Evolutionary conservation across 2,888 invertebrate genomes (phyloP), one percentile per base, ranked within the genome.

Genomic region (Panopea generosa): DNA sequence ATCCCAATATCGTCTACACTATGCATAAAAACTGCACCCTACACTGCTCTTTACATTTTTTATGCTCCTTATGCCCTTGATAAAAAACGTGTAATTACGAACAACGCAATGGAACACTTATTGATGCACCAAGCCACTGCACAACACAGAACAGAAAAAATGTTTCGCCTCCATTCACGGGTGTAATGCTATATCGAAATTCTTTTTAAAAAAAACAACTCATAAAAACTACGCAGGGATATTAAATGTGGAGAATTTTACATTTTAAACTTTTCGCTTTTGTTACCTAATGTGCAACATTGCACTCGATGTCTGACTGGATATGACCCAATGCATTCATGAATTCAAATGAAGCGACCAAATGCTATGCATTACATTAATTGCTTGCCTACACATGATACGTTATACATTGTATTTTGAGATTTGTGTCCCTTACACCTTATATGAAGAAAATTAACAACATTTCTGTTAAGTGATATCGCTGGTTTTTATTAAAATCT

Each of bases 251-350:
- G 14, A 24, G 14, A 16, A 52, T 52, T 52, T 4, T 52, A 26
- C 3, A 20, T 9, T 52, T 20, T 9, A 52, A 14, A 33, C 33
- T 33, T 33, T 11, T 52, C 24, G 22, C 22, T 22, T 38, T 62
- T 70, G 43, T 50, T 40, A 70, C 38, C 56, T 47, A 56, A 56
- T 22, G 50, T 63, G 69, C 69, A 69, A 11, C 56, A 18, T 22
- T 63, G 70, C 70, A 63, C 50, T 40, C 22, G n/a, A 50, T 14
- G 70, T 63, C 18, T 63, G 56, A 43, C 16, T 49, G 50, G 56
- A 57, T 62, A 70, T 43, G 62, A 50, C 62, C 56, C 52, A 26
- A 26, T 63, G 56, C 70, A 63, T 70, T 70, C 29, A 70, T 26
- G 20, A 56, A 20, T 57, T 49, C 50, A 56, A 70, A 70, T 63